Evolutionary conservation across 2,888 invertebrate species (phyloP).

Genomic region (Apotomis capreana): DNA sequence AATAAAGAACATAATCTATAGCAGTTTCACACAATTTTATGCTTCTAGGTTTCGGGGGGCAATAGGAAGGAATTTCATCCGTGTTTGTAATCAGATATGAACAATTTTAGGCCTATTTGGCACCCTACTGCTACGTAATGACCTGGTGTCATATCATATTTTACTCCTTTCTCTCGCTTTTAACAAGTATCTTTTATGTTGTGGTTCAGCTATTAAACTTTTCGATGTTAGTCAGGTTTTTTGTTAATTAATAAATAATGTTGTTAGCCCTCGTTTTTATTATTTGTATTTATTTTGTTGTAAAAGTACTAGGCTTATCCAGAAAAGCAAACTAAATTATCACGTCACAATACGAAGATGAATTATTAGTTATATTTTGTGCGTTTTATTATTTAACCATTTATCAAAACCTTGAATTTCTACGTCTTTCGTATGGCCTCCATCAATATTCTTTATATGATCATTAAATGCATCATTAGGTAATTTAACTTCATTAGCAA

Average conservation of each 20-base stretch:
- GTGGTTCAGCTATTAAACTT: constrained; percentile 3
- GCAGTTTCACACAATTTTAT: constrained; percentile 19
- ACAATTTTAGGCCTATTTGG: constrained; percentile 25
- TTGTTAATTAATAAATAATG: constrained; percentile 16
- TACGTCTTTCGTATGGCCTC: background rate
- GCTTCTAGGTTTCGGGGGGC: constrained; percentile 15
- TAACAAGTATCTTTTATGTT: constrained; percentile 10
- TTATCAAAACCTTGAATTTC: background rate
- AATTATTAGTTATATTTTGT: background rate
- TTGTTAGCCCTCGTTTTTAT: constrained; percentile 4
- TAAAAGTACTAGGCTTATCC: background rate
- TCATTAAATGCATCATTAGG: background rate
- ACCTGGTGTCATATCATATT: constrained; percentile 19
- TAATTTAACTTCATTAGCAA: background rate
- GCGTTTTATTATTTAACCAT: background rate
- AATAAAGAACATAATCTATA: constrained; percentile 28
- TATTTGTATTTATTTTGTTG: background rate
- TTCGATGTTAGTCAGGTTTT: constrained; percentile 1
- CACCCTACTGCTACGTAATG: constrained; percentile 27
- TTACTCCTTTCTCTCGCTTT: constrained; percentile 30
- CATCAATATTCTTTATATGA: background rate
- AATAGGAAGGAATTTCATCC: constrained; percentile 20
- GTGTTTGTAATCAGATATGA: constrained; percentile 23
- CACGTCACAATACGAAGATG: background rate
- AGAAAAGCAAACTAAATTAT: background rate